Percentiles rank a stretch among this genome's conserved stretches.
phyloP scores from a whole-genome alignment of 2,888 invertebrate species.

The Bibio marci region DNA sequence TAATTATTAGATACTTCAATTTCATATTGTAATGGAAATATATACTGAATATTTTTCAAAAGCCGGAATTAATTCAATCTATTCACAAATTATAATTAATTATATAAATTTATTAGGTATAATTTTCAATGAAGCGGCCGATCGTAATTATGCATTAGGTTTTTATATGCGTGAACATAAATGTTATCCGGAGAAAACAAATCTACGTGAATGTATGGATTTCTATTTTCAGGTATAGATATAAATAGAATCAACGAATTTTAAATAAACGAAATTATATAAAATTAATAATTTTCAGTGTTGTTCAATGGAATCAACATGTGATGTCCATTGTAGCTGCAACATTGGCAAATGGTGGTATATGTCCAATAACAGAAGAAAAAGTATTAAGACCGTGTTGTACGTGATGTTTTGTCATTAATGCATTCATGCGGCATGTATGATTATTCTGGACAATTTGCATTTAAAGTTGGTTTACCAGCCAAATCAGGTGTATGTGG shows the following conservation, averaged over 20 bases:
- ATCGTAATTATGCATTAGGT: slow-evolving; percentile 91
- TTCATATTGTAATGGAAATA: too few relatives aligned
- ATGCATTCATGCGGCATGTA: slow-evolving; percentile 99
- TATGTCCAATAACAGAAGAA: slow-evolving; percentile 91
- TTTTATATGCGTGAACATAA: slow-evolving; percentile 96
- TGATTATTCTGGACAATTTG: slow-evolving; percentile 92
- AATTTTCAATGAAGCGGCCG: slow-evolving; percentile 97
- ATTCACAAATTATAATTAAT: too few relatives aligned
- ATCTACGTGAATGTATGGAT: slow-evolving; percentile 86
- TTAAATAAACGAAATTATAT: background rate
- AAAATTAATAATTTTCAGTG: slow-evolving; percentile 39
- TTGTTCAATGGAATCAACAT: slow-evolving; percentile 90
- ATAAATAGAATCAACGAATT: background rate
- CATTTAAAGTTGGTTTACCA: slow-evolving; percentile 64
- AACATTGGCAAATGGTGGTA: slow-evolving; percentile 94
- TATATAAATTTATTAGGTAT: too few relatives aligned
- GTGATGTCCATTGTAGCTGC: slow-evolving; percentile 89
- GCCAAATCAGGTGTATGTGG: slow-evolving; percentile 90
- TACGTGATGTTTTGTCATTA: slow-evolving; percentile 84
- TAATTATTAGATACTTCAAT: too few relatives aligned
- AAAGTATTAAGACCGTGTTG: slow-evolving; percentile 76
- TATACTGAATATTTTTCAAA: too few relatives aligned
- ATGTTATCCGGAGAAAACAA: slow-evolving; percentile 86
- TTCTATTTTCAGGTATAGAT: slow-evolving; percentile 55
- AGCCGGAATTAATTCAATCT: too few relatives aligned